Evolutionary conservation across 2,888 invertebrate species (phyloP), one percentile per base, ranked within the genome.

Genomic region (Phlogophora meticulosa): DNA sequence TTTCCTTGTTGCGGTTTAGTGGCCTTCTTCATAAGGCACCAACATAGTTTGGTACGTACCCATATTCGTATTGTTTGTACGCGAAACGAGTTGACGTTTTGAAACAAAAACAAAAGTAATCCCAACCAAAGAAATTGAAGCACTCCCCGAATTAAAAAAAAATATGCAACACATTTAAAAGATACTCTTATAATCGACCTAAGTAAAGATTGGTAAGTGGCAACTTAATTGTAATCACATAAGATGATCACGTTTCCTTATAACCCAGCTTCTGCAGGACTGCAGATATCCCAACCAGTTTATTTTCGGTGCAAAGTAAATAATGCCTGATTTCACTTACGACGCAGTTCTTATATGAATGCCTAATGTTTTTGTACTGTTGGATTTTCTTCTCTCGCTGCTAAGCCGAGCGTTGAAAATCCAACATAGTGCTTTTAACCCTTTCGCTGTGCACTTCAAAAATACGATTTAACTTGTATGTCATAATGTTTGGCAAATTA

Each of bases 1-100:
- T 75, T 75, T 75, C 75, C 75, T 75, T 55, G 48, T 76, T 53
- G 56, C 28, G 28, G 46, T 40, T 60, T 40, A 46, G 22, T 60
- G 46, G 40, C 43, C 55, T 59, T 57, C 59, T 70, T 48, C 36
- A 48, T 66, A 22, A 40, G 15, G 17, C 24, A 13, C 36, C 10
- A 24, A 57, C 7, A 1, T 63, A 32, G 5, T 1, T 36, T 20
- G 13, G 4, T 28, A 20, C 2, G 3, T 28, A 45, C 2, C 7
- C 22, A 64, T 13, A 45, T 17, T 10, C 13, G 11, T 57, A 40
- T 68, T 48, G 28, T 36, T 22, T 28, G 48, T 10, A 40, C 28
- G 49, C 10, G 24, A 42, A 5, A 22, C n/a, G 45, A 52, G 20
- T 22, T 40, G 38, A 55, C 11, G 42, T 20, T 36, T 60, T 5